A percentile compares a stretch with the other conserved stretches of the same genome.
phyloP scores from a whole-genome alignment of 2,797 vertebrate genomes.

The Zalophus californianus region DNA sequence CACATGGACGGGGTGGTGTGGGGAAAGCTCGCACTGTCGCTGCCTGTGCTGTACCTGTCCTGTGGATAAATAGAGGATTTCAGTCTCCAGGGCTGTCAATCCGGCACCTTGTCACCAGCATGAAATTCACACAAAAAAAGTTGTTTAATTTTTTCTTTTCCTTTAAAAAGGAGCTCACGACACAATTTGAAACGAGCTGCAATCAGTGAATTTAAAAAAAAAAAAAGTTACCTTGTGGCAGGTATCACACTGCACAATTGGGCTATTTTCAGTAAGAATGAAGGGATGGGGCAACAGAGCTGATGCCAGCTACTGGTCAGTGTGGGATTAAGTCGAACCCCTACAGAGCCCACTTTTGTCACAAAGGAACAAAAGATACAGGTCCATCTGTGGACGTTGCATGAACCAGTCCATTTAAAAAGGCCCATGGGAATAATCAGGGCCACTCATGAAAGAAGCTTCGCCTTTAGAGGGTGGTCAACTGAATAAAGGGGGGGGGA shows the following conservation, averaged over 20 bases:
- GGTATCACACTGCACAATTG: conserved; percentile 78
- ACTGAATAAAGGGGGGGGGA: conserved; percentile 67
- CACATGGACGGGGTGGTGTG: conserved; percentile 91
- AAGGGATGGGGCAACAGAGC: conserved; percentile 75
- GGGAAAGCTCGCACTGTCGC: conserved; percentile 90
- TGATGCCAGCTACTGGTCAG: conserved; percentile 81
- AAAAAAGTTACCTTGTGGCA: conserved; percentile 83
- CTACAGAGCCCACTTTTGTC: conserved; percentile 76
- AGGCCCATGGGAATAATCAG: conserved; percentile 66
- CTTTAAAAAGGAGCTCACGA: conserved; percentile 85
- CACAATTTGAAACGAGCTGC: conserved; percentile 84
- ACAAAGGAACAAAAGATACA: conserved; percentile 73
- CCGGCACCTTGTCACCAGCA: conserved; percentile 90
- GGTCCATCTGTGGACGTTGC: conserved; percentile 65
- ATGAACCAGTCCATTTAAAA: conserved; percentile 77
- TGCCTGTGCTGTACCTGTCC: conserved; percentile 90
- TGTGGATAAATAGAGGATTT: conserved; percentile 92
- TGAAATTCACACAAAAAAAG: conserved; percentile 88
- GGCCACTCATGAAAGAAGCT: conserved; percentile 80
- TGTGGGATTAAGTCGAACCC: conserved; percentile 66
- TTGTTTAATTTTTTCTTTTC: conserved; percentile 81
- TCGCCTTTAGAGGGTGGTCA: conserved; percentile 78
- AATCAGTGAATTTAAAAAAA: conserved; percentile 79
- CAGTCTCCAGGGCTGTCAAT: conserved; percentile 92
- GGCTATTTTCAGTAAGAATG: conserved; percentile 69